Evolutionary conservation across 2,888 invertebrate species (phyloP).

Genomic region (Torymus texanus): DNA sequence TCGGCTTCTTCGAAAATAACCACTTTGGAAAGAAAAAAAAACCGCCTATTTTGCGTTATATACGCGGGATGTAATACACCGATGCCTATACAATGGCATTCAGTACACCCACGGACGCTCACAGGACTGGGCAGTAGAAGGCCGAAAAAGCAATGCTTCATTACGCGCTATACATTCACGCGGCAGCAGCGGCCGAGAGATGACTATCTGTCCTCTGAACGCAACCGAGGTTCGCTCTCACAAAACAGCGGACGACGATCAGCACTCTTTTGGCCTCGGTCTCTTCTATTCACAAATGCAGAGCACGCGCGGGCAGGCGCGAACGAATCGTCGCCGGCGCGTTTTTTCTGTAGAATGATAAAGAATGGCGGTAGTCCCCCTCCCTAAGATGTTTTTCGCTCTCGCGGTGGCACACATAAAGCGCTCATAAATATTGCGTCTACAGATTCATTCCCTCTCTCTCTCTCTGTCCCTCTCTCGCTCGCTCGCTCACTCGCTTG

Average conservation of each 20-base stretch:
- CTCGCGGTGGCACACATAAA: conserved; percentile 56
- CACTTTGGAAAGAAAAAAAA: too few species aligned
- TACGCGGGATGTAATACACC: too few species aligned
- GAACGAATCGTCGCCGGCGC: conserved; percentile 1
- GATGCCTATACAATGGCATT: too few species aligned
- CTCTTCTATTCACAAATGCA: conserved; percentile 21
- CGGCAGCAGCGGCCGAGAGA: background rate
- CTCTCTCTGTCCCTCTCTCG: too few species aligned
- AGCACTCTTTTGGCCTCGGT: background rate
- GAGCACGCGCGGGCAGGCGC: conserved; percentile 3
- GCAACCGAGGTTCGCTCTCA: too few species aligned
- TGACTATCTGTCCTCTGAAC: too few species aligned
- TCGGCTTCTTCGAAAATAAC: too few species aligned
- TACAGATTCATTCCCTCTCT: conserved; percentile 39
- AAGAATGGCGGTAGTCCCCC: conserved; percentile 42
- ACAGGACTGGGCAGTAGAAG: too few species aligned
- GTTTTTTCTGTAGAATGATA: conserved; percentile 36
- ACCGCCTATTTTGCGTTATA: too few species aligned
- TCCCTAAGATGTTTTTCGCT: conserved; percentile 44
- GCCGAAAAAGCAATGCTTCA: background rate
- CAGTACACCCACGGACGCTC: too few species aligned
- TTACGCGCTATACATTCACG: background rate
- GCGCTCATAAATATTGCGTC: conserved; percentile 61
- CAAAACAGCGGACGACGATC: background rate
- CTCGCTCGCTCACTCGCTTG: too few species aligned